phyloP scores from a whole-genome alignment of 2,888 invertebrate species.

The Phlogophora meticulosa region DNA sequence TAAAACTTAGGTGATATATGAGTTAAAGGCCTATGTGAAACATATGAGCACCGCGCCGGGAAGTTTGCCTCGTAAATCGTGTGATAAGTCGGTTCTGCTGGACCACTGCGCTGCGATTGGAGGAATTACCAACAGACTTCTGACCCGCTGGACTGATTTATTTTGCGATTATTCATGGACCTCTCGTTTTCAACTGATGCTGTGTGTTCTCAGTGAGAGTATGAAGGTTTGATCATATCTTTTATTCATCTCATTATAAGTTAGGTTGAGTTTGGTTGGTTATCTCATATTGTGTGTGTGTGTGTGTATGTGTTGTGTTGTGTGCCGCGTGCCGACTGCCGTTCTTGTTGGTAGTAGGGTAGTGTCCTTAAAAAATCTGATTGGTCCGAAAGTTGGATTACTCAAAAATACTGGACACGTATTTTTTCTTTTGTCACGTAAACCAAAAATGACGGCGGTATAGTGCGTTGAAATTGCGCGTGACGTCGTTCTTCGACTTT shows the following conservation, averaged over 20 bases:
- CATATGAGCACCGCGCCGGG: conserved; percentile 68
- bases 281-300: not conserved
- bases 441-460: too few species aligned
- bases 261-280: not conserved
- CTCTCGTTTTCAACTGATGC: conserved; percentile 6
- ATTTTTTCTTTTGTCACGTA: too few species aligned
- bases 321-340: too few species aligned
- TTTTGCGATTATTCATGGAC: conserved; percentile 42
- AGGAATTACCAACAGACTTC: conserved; percentile 40
- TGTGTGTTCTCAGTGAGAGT: not conserved
- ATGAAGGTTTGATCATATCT: not conserved
- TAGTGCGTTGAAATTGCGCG: too few species aligned
- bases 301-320: too few species aligned
- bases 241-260: not conserved
- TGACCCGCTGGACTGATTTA: conserved; percentile 46
- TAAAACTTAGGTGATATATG: conserved; percentile 69
- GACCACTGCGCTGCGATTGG: conserved; percentile 32
- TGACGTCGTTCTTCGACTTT: too few species aligned
- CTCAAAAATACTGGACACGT: too few species aligned
- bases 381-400: too few species aligned
- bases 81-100: conserved; percentile 68
- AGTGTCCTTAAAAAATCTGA: too few species aligned
- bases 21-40: conserved; percentile 69
- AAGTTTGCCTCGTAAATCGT: conserved; percentile 76
- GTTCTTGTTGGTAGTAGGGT: too few species aligned